These are phyloP conservation scores for Raja brachyura DNA, from an alignment of 2,113 vertebrate species.

Conservation along the genomic window DNA sequence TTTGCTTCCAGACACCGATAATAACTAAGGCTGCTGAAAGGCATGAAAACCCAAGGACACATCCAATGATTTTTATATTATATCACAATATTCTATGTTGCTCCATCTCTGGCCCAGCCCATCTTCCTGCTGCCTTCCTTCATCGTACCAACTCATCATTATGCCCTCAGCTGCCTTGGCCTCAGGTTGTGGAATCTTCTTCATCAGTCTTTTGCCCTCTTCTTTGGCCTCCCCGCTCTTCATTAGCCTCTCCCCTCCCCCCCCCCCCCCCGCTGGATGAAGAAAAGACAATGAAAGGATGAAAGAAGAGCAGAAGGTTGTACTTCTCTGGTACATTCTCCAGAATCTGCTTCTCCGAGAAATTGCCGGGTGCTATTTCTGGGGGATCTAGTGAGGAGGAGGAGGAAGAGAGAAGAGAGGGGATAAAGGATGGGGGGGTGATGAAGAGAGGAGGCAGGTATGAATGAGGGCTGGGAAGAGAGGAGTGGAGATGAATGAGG, in stretches of 20 bases:
- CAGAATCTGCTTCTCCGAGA: background rate
- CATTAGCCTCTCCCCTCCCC: too few species aligned
- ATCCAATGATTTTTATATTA: background rate
- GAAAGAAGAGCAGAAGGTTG: background rate
- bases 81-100: background rate
- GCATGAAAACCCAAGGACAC: background rate
- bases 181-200: background rate
- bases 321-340: background rate
- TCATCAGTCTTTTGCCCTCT: background rate
- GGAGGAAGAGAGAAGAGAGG: too few species aligned
- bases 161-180: background rate
- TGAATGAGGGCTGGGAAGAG: too few species aligned
- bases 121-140: background rate
- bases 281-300: conserved; percentile 16
- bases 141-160: background rate
- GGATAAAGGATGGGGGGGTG: too few species aligned
- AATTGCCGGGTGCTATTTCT: background rate
- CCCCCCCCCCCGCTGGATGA: background rate
- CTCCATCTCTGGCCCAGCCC: background rate
- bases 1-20: background rate
- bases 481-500: too few species aligned
- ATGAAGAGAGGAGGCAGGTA: too few species aligned
- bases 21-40: background rate
- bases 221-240: background rate
- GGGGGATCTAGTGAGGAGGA: too few species aligned